These are phyloP conservation scores for Halictus rubicundus DNA, from an alignment of 1,140 invertebrate genomes.

Conservation along the genomic window DNA sequence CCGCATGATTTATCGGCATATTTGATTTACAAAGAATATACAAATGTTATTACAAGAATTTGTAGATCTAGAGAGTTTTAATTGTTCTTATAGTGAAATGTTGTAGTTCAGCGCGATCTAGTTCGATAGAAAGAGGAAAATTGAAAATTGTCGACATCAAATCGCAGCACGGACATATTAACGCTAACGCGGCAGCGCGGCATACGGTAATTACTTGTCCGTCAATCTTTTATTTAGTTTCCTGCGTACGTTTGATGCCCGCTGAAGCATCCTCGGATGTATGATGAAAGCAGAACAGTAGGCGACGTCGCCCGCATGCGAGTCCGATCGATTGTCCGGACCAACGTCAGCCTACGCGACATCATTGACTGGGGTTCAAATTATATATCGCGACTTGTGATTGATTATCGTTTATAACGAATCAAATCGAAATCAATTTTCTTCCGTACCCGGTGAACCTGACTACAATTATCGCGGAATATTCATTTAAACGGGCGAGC, in stretches of 20 bases:
- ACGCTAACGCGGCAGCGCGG: not conserved
- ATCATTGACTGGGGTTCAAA: slow-evolving; percentile 56
- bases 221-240: slow-evolving; percentile 17
- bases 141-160: not conserved
- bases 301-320: slow-evolving; percentile 35
- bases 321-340: slow-evolving; percentile 48
- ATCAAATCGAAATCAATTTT: slow-evolving; percentile 41
- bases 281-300: slow-evolving; percentile 23
- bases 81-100: too few species aligned
- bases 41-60: too few species aligned
- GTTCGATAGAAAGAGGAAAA: not conserved
- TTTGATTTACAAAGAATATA: too few species aligned
- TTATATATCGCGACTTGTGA: slow-evolving; percentile 53
- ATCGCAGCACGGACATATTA: slow-evolving; percentile 12
- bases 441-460: not conserved
- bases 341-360: slow-evolving; percentile 39
- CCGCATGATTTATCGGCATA: too few species aligned
- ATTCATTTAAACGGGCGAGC: not conserved
- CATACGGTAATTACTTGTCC: slow-evolving; percentile 20
- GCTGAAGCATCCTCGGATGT: not conserved
- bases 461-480: not conserved
- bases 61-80: too few species aligned
- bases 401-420: slow-evolving; percentile 52
- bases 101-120: too few species aligned
- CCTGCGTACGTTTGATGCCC: not conserved